Evolutionary conservation across 2,797 vertebrate genomes (phyloP).

Genomic region (Epinephelus coioides): DNA sequence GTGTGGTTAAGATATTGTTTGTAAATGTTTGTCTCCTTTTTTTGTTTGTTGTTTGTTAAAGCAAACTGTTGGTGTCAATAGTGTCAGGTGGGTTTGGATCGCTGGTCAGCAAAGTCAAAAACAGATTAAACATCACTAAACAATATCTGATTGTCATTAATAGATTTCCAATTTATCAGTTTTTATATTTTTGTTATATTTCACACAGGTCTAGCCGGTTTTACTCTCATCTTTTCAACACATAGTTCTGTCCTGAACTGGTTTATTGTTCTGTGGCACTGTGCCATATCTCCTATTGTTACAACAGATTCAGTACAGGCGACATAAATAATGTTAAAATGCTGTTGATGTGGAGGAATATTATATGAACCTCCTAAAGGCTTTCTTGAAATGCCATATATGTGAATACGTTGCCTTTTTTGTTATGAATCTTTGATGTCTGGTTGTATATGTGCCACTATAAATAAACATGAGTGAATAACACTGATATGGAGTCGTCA

Average conservation of each 20-base stretch:
- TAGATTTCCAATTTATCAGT: neutral
- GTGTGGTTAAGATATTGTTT: neutral
- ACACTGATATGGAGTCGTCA: neutral
- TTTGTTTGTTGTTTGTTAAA: neutral
- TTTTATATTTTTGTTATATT: neutral
- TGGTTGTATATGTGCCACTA: slow-evolving; percentile 55
- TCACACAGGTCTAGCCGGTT: neutral
- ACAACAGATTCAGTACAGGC: slow-evolving; percentile 23
- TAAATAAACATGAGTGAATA: slow-evolving; percentile 74
- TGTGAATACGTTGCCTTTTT: slow-evolving; percentile 56
- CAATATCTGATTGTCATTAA: neutral
- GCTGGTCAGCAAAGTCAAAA: neutral
- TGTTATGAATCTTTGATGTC: slow-evolving; percentile 45
- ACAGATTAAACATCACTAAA: neutral
- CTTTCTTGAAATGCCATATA: slow-evolving; percentile 36
- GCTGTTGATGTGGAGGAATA: slow-evolving; percentile 38
- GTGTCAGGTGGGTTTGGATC: neutral
- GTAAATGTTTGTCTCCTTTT: neutral
- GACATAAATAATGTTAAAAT: slow-evolving; percentile 17
- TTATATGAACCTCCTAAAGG: neutral
- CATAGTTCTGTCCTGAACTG: neutral
- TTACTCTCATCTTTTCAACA: slow-evolving; percentile 5
- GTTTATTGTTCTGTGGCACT: neutral
- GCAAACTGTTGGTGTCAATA: neutral
- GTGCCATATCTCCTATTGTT: slow-evolving; percentile 19